These are phyloP conservation scores for Aspidiotus destructor DNA, from an alignment of 2,888 invertebrate genomes.

Conservation along the genomic window DNA sequence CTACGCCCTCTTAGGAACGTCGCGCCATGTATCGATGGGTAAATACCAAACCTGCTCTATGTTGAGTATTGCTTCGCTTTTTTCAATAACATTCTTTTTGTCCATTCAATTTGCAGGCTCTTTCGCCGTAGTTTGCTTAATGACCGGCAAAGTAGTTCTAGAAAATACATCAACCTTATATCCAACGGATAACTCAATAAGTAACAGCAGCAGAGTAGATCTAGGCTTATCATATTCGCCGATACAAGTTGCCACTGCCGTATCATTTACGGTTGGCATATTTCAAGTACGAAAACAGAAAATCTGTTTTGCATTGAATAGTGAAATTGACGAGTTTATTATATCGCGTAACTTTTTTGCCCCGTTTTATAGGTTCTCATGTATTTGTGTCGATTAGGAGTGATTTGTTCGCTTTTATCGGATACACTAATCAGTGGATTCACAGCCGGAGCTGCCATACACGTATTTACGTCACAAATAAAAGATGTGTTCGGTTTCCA, in stretches of 20 bases:
- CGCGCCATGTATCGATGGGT: conserved; percentile 59
- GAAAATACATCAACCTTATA: conserved; percentile 41
- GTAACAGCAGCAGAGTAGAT: not conserved
- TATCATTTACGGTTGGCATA: conserved; percentile 65
- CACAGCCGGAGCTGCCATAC: conserved; percentile 76
- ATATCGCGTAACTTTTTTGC: not conserved
- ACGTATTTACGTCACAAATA: conserved; percentile 69
- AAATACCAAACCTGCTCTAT: not conserved
- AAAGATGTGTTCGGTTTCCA: conserved; percentile 57
- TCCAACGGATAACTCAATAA: not conserved
- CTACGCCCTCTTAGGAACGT: conserved; percentile 57
- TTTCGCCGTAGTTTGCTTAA: conserved; percentile 79
- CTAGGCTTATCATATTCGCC: conserved; percentile 42
- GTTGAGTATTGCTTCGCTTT: not conserved
- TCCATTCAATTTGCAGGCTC: conserved; percentile 45
- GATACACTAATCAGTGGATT: conserved; percentile 78
- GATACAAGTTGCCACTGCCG: conserved; percentile 64
- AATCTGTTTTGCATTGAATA: not conserved
- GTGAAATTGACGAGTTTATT: not conserved
- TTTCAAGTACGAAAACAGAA: conserved; percentile 52
- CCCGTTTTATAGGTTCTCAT: conserved; percentile 54
- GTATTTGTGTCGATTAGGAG: conserved; percentile 53
- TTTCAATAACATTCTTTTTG: not conserved
- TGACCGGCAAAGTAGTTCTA: conserved; percentile 73
- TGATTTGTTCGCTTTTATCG: conserved; percentile 64